Evolutionary conservation across 2,888 invertebrate species (phyloP).

Genomic region (Agrilus cyanescens): DNA sequence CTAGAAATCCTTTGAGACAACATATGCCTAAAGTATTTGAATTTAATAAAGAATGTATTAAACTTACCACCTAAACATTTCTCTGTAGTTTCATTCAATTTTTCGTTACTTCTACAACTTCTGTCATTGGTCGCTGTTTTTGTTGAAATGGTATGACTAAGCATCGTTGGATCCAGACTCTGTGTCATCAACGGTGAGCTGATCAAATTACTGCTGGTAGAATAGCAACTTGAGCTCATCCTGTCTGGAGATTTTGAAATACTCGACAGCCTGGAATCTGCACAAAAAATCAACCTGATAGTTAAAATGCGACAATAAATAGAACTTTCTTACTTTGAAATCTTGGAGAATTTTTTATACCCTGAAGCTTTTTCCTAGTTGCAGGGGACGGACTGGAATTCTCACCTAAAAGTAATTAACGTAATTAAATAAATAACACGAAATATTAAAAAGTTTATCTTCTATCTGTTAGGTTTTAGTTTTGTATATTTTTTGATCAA

Average conservation of each 20-base stretch:
- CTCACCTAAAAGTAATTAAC: conserved; percentile 17
- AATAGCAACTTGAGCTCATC: conserved; percentile 60
- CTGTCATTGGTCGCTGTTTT: conserved; percentile 19
- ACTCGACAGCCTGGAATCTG: conserved; percentile 35
- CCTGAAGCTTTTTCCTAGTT: conserved; percentile 37
- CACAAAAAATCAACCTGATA: conserved; percentile 10
- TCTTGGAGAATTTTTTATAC: conserved; percentile 37
- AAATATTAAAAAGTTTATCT: too few relatives aligned
- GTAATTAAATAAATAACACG: conserved; percentile 3
- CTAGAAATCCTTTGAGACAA: too few relatives aligned
- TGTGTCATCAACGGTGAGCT: conserved; percentile 43
- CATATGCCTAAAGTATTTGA: too few relatives aligned
- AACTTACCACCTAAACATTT: conserved; percentile 26
- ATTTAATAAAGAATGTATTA: too few relatives aligned
- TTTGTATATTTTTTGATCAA: too few relatives aligned
- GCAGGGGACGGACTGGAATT: conserved; percentile 37
- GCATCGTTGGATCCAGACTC: conserved; percentile 48
- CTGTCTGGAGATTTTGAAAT: conserved; percentile 57
- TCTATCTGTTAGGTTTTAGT: too few relatives aligned
- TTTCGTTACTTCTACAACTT: conserved; percentile 13
- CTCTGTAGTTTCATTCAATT: conserved; percentile 20
- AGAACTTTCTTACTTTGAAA: conserved; percentile 32
- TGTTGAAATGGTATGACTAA: conserved; percentile 34
- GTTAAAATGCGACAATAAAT: background rate
- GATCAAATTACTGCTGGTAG: conserved; percentile 22